Evolutionary conservation across 2,888 invertebrate species (phyloP), one percentile per base, ranked within the genome.

Genomic region (Orthosia incerta): DNA sequence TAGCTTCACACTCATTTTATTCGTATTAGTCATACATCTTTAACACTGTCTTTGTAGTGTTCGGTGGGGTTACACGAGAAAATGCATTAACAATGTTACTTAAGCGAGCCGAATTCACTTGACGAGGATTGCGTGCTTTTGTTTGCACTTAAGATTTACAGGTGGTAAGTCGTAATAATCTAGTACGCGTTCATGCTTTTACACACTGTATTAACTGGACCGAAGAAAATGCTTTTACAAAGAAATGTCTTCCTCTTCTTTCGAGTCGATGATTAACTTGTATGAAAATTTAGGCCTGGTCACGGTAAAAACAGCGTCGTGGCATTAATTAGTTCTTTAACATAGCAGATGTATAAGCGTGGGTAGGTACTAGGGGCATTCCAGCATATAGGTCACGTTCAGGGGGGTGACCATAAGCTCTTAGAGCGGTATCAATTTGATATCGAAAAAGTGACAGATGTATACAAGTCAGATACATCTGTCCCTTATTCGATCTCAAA

Each of bases 61-160:
- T 79, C 73, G 77, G 79, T 71, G 64, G 78, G 76, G 82, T 86
- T 85, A 87, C 88, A 88, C 85, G 89, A 89, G 90, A 89, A 87
- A 86, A 88, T 86, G 79, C 86, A 86, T 88, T 83, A 85, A 83
- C 86, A 78, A 80, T 77, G 88, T 91, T 90, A 89, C 91, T 87
- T 86, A 85, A 84, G 83, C 86, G 84, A 90, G 84, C 73, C 88
- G 82, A 90, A 91, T 90, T 77, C 20, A 59, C 71, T 75, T 72
- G 76, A 77, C 74, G 73, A 75, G 66, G 23, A 67, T 85, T 79
- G 65, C 76, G 75, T 71, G 76, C 64, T 84, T 71, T 78, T 70
- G 75, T 86, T 87, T 65, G 74, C 75, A 66, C 71, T 71, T 51
- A 66, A 61, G 74, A 70, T 75, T 85, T 76, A 74, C 84, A 72